Percentiles rank a stretch among this genome's conserved stretches.
phyloP scores from a whole-genome alignment of 35 echinoderm and acorn worm genomes.

The Lytechinus variegatus region DNA sequence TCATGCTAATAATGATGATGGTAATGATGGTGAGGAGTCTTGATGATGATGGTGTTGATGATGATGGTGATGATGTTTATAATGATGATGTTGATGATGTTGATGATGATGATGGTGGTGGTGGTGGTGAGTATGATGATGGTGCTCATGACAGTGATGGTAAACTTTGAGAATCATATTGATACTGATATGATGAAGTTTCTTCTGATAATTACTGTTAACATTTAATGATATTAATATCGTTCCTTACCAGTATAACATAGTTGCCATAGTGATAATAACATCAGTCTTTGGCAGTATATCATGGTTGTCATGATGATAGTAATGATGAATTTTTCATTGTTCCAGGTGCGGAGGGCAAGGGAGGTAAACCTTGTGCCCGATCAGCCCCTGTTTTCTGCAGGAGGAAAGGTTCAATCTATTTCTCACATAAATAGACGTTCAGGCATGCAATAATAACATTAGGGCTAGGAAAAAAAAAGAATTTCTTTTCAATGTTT shows the following conservation, averaged over 20 bases:
- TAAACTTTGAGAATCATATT: too few species aligned
- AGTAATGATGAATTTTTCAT: not conserved
- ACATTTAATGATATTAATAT: too few species aligned
- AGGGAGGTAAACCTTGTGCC: conserved; percentile 35
- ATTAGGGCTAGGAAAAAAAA: too few species aligned
- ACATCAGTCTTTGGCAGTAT: not conserved
- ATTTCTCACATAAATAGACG: not conserved
- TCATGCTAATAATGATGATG: not conserved
- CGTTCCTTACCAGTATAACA: too few species aligned
- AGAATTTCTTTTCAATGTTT: too few species aligned
- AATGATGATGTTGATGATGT: not conserved
- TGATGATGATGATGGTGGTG: too few species aligned
- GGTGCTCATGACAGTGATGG: too few species aligned
- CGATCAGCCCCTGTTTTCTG: conserved; percentile 34
- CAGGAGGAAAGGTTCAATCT: conserved; percentile 39
- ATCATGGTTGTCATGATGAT: not conserved
- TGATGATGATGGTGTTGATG: not conserved
- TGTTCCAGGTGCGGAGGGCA: not conserved
- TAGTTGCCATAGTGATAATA: not conserved
- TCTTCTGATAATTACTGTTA: too few species aligned
- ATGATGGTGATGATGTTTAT: not conserved
- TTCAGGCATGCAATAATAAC: not conserved
- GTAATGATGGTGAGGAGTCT: too few species aligned
- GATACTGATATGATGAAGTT: too few species aligned
- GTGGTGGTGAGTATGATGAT: too few species aligned